Evolutionary conservation across 2,888 invertebrate species (phyloP), one percentile per base, ranked within the genome.

Genomic region (Cosmia pyralina): DNA sequence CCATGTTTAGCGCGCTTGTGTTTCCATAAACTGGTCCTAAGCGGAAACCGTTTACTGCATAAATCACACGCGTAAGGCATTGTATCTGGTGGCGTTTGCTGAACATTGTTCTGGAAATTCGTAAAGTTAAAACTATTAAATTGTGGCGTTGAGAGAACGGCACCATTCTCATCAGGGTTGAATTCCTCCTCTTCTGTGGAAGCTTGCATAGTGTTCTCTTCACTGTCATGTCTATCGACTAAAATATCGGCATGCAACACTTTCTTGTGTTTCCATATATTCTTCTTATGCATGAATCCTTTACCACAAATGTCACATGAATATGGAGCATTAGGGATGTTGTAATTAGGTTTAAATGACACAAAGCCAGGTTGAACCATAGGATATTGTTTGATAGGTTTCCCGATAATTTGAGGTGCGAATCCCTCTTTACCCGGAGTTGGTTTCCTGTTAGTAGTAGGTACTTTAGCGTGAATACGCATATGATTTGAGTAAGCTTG

Each of bases 251-350:
- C 96, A 76, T 96, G 96, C 70, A 96, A 86, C 1, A 97, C 95
- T 88, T 96, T 96, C 87, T 96, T 96, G 81, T 96, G 96, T 86
- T 96, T 96, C 96, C 96, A 96, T 75, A 96, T 96, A 87, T 96
- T 96, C 85, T 96, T 96, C 91, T 96, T 96, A 79, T 96, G 96
- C 94, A 96, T 95, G 82, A 96, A 96, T 48, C 96, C 96, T 88
- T 97, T 97, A n/a, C 97, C 97, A 82, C 97, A 97, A 62, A 97
- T 94, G 77, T 97, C 97, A 88, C 97, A 97, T 57, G 96, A 96
- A 83, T 96, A 97, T 62, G 93, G 96, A 70, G 96, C 96, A 69
- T 96, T 95, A 74, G 96, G 95, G 83, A 96, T 95, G 82, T 94
- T 94, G 74, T 92, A 90, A 82, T 91, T 93, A 62, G 94, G 92